Evolutionary conservation across 2,888 invertebrate genomes (phyloP).

Genomic region (Lithophane leautieri): DNA sequence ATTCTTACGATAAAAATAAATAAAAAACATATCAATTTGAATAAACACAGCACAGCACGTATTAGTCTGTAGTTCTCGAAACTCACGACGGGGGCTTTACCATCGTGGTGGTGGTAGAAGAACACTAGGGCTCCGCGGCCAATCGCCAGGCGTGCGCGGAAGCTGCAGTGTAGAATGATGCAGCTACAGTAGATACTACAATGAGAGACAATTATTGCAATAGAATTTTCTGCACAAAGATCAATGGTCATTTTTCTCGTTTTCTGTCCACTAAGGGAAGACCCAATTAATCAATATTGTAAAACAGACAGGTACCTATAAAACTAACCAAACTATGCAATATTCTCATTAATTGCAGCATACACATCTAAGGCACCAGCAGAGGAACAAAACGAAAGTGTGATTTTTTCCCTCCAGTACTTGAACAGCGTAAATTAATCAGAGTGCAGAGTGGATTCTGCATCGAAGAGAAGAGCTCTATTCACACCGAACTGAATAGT

Average conservation of each 20-base stretch:
- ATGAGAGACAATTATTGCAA: neutral
- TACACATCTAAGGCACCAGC: neutral
- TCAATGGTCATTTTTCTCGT: too few relatives aligned
- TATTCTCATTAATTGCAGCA: constrained; percentile 6
- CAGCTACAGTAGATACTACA: too few relatives aligned
- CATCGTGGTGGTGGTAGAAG: too few relatives aligned
- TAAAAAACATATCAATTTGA: too few relatives aligned
- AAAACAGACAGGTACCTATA: neutral
- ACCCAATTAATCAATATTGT: neutral
- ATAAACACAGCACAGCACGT: too few relatives aligned
- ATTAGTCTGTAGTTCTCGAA: too few relatives aligned
- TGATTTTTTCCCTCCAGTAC: constrained; percentile 6
- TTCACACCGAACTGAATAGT: constrained; percentile 64
- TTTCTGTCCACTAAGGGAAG: neutral
- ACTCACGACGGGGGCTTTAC: too few relatives aligned
- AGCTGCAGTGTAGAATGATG: too few relatives aligned
- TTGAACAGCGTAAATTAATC: constrained; percentile 57
- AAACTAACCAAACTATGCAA: neutral
- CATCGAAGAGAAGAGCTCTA: constrained; percentile 40
- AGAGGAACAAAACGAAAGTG: constrained; percentile 8
- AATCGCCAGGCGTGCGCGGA: too few relatives aligned
- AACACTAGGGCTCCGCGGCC: too few relatives aligned
- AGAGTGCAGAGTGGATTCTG: constrained; percentile 52
- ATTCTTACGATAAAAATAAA: too few relatives aligned
- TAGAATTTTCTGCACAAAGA: neutral